Conservation (phyloP, 2,888 invertebrate species). For the Leptopterna dolabrata region DNA sequence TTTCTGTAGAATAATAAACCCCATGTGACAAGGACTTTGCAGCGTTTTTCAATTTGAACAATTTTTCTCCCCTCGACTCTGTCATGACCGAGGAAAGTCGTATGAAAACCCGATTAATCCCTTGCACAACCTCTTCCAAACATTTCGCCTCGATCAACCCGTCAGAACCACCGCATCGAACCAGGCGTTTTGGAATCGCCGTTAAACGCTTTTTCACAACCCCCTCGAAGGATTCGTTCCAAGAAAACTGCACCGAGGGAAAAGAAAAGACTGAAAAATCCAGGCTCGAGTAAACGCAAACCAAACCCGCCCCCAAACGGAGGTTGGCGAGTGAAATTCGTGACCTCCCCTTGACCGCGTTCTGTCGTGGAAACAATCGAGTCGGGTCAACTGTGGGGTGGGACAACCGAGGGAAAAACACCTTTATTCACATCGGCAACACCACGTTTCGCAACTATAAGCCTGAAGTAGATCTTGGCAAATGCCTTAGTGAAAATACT, state of each 20-base stretch:
- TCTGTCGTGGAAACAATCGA: neutral
- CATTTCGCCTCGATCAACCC: neutral
- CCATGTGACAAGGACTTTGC: too few relatives aligned
- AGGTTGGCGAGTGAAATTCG: neutral
- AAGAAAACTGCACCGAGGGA: neutral
- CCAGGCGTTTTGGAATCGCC: too few relatives aligned
- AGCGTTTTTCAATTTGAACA: too few relatives aligned
- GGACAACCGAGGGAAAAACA: neutral
- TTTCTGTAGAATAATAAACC: too few relatives aligned
- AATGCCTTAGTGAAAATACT: too few relatives aligned
- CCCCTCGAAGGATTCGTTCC: neutral
- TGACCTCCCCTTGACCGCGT: slow-evolving; percentile 16
- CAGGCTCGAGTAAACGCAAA: neutral
- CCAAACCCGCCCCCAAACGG: neutral
- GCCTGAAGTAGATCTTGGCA: too few relatives aligned
- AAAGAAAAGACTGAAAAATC: neutral
- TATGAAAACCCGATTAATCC: too few relatives aligned
- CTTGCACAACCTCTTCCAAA: neutral
- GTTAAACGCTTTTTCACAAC: neutral
- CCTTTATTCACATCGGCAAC: neutral
- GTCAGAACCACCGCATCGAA: neutral
- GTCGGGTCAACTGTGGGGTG: neutral
- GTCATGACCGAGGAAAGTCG: too few relatives aligned
- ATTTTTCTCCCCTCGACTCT: too few relatives aligned
- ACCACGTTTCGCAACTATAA: neutral